Evolutionary conservation across 2,888 invertebrate species (phyloP).

Genomic region (Neelides folsomi): DNA sequence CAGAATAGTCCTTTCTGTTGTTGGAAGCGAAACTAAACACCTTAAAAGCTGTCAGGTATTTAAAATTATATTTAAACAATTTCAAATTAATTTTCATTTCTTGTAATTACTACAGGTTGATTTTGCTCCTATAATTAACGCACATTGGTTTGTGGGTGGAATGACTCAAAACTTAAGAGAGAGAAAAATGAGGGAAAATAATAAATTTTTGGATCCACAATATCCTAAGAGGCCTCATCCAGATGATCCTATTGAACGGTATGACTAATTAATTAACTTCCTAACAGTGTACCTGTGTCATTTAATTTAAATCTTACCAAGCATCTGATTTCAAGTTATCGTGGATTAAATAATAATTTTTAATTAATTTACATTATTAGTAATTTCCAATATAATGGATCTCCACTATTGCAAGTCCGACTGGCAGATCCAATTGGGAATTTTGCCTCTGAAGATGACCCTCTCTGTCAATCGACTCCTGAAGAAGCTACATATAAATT

Average conservation of each 20-base stretch:
- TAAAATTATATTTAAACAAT: background rate
- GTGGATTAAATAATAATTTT: too few relatives aligned
- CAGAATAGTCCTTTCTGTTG: slow-evolving; percentile 49
- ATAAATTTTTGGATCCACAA: background rate
- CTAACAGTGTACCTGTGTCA: too few relatives aligned
- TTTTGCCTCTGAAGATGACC: slow-evolving; percentile 38
- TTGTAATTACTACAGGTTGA: slow-evolving; percentile 47
- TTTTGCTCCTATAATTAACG: slow-evolving; percentile 62
- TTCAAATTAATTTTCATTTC: background rate
- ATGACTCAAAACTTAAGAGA: slow-evolving; percentile 44
- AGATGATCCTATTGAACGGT: slow-evolving; percentile 30
- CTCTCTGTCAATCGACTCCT: slow-evolving; percentile 27
- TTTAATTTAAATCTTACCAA: too few relatives aligned
- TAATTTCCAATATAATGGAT: slow-evolving; percentile 55
- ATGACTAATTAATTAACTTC: slow-evolving; percentile 2
- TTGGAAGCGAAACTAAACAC: slow-evolving; percentile 49
- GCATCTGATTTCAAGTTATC: too few relatives aligned
- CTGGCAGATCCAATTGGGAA: slow-evolving; percentile 54
- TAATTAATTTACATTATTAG: too few relatives aligned
- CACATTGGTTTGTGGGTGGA: slow-evolving; percentile 73
- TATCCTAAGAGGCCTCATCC: slow-evolving; percentile 2
- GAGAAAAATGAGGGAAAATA: slow-evolving; percentile 12
- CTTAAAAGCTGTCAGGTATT: slow-evolving; percentile 49
- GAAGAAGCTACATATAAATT: slow-evolving; percentile 20
- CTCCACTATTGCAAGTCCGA: slow-evolving; percentile 56